Base-by-base conservation (phyloP, 2,888 invertebrate genomes). In the Notodonta ziczac region DNA sequence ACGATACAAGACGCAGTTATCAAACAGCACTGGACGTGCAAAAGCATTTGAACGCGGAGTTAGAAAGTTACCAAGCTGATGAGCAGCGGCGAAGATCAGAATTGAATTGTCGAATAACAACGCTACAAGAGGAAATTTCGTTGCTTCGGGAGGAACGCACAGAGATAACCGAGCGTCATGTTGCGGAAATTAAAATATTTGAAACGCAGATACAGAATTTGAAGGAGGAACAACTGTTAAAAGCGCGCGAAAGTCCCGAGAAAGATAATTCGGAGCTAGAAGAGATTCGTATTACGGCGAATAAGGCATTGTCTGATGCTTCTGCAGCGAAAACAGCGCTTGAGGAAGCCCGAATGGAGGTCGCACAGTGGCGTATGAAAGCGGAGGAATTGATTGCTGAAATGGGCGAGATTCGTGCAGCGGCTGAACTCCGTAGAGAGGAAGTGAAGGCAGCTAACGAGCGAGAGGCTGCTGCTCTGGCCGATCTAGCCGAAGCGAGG, bases 21-120 rank as follows among this genome's bases (percentile, higher is more conserved):
- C 88, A 93, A 68, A 92, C 90, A 0, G 90, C 93, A 32, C 73
- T 92, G 55, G 94, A 94, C 60, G 86, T 91, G 4, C 94, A 94
- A 64, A 87, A 87, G 24, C 91, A 94, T 70, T 77, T 94, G 50
- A 88, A 81, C 51, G 84, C 88, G 0, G 94, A 94, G 64, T 72
- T 94, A 63, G 94, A 94, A 70, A 83, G 78, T 56, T 81, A 84
- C 58, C 93, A 94, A 71, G 85, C 83, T 0, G 90, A 90, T 16
- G 91, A 91, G 67, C 80, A 79, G 60, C 84, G 80, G 60, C 80
- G 85, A 5, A 83, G 78, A 62, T 80, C 57, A 32, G 92, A 93
- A 48, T 68, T 88, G 4, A 83, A 78, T 58, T 79, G 81, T n/a
- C 86, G 88, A 2, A 78, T 92, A 48, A 66, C 83, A 35, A 66